These are phyloP conservation scores for Phymorhynchus buccinoides DNA, from an alignment of 1,140 invertebrate species.

Conservation along the genomic window DNA sequence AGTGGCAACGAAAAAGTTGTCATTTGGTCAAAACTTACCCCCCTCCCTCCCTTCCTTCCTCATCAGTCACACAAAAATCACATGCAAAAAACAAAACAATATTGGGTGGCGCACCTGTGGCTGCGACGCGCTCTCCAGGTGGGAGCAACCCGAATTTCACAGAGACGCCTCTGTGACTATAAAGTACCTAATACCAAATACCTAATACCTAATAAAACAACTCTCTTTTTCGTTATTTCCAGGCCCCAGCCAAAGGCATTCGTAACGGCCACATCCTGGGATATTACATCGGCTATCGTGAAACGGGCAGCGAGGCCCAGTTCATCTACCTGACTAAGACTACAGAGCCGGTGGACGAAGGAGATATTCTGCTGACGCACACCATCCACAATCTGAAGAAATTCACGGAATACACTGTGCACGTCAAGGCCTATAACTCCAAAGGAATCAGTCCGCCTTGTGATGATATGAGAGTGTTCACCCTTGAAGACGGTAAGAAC, in stretches of 20 bases:
- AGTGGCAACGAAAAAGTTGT: too few species aligned
- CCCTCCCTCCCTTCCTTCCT: too few species aligned
- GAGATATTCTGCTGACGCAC: constrained; percentile 42
- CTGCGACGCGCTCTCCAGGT: too few species aligned
- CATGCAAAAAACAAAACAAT: too few species aligned
- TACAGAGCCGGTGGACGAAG: constrained; percentile 41
- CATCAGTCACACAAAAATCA: too few species aligned
- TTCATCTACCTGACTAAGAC: constrained; percentile 67
- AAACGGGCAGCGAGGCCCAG: constrained; percentile 67
- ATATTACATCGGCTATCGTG: constrained; percentile 91
- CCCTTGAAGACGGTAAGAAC: constrained; percentile 89
- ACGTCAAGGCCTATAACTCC: constrained; percentile 94
- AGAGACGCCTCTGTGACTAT: too few species aligned
- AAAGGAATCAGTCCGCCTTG: constrained; percentile 88
- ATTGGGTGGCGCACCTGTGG: too few species aligned
- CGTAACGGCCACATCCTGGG: constrained; percentile 92
- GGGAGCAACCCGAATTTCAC: too few species aligned
- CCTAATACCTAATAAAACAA: too few species aligned
- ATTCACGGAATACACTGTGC: constrained; percentile 89
- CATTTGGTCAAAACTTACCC: too few species aligned
- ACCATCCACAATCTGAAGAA: constrained; percentile 79
- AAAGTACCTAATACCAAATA: too few species aligned
- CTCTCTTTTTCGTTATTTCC: too few species aligned
- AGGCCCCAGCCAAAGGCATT: constrained; percentile 86
- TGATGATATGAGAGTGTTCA: constrained; percentile 83